Base-by-base conservation (phyloP, 53 echinoderm and acorn worm species). In the Temnopleurus reevesii region DNA sequence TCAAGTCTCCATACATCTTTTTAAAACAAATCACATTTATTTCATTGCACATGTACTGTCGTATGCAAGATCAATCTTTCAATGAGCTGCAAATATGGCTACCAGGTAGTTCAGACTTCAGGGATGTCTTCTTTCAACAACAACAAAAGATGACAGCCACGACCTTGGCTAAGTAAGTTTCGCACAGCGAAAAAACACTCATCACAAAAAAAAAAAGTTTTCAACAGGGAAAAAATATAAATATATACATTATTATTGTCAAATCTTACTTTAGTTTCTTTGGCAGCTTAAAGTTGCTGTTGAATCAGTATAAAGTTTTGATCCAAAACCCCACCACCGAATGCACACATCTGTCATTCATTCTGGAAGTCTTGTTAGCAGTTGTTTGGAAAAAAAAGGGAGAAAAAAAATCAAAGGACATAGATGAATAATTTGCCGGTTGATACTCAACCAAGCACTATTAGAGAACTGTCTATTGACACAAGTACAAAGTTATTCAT, bases 311-410 rank as follows among this genome's bases (percentile, higher is more conserved):
- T 49, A 87, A 87, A 87, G 88, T 87, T 87, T 87, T 87, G 88
- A 87, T 87, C 88, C 88, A 66, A 87, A 87, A 87, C 88, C 88
- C 88, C 88, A 87, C 88, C 88, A 87, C 88, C 88, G 88, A 87
- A 87, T 87, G 88, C 88, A 87, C 88, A 87, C 88, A 87, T 66
- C 35, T 36, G 88, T 66, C 66, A 87, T 87, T 66, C 66, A 87
- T 87, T 47, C 88, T 87, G 88, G 88, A 87, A 87, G 88, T 87
- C 88, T 87, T 45, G 88, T 66, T 66, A 87, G 65, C 85, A 85
- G 85, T 85, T 85, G 61, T 85, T 44, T 85, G 46, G 60, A 85
- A 45, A 85, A 85, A n/a, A 41, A 58, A 33, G 19, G 5, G 47
- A 80, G 29, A 80, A 49, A 83, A 83, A 35, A 18, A 24, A 21